Evolutionary conservation across 2,888 invertebrate species (phyloP), one percentile per base, ranked within the genome.

Genomic region (Drosophila testacea): DNA sequence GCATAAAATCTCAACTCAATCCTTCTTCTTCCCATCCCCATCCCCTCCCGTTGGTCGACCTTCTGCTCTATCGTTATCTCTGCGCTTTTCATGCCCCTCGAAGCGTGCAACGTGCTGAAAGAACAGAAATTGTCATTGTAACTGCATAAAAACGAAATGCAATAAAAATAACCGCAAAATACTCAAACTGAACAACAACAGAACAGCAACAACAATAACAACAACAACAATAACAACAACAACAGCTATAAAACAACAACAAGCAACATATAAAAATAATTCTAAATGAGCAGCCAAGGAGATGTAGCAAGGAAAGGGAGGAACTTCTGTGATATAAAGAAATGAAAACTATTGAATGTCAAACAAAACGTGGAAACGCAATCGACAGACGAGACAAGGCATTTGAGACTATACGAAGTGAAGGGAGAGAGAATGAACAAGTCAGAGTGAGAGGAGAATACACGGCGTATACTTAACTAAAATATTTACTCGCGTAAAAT

Each of bases 151-250:
- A 83, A 80, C 72, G 65, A 76, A 86, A 83, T 74, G 88, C 86
- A 76, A 78, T 86, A 88, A 80, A 83, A 83, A 88, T 83, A 88
- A 61, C 70, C 75, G 64, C 87, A 87, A 78, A 86, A 83, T 81
- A 72, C 79, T 69, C 66, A 63, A 64, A 57, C 68, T 57, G 50
- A 66, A 64, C 67, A 60, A 34, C 34, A 51, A 7, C 46, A 44
- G 28, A 55, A 56, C 30, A 52, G 39, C 44, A 61, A 55, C 60
- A 68, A 59, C 13, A 27, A 32, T 27, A 59, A 52, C 30, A 52
- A 39, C 50, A 61, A 52, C 62, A 68, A 59, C 13, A 27, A n/a
- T n/a, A n/a, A 52, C 30, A 52, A 39, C 50, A 61, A 52, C 62
- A 68, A 59, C 13, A 27, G 32, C 44, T 13, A 36, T 46, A 41